Evolutionary conservation across 2,797 vertebrate genomes (phyloP).

Genomic region (Antennarius maculatus): DNA sequence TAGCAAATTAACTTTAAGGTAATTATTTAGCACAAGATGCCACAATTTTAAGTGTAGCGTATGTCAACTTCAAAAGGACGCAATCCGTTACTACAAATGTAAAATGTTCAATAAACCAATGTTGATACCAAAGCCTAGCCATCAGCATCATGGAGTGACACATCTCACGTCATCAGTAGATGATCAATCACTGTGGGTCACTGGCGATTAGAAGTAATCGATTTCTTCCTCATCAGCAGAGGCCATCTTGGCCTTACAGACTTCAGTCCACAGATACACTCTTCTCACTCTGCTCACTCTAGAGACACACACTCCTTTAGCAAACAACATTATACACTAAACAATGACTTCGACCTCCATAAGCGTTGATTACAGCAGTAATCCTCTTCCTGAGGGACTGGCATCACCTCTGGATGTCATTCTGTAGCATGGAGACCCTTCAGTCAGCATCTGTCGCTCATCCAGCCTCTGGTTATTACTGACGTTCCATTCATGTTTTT

Average conservation of each 20-base stretch:
- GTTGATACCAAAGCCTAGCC: background rate
- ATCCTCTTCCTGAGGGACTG: too few species aligned
- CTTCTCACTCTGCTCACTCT: background rate
- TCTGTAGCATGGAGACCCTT: too few species aligned
- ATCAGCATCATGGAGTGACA: slow-evolving; percentile 2
- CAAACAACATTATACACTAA: too few species aligned
- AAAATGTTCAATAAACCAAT: background rate
- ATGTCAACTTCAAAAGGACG: slow-evolving; percentile 16
- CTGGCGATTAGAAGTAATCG: slow-evolving; percentile 10
- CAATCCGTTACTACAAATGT: background rate
- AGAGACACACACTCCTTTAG: too few species aligned
- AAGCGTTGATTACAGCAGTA: too few species aligned
- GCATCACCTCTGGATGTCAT: too few species aligned
- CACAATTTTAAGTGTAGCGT: slow-evolving; percentile 17
- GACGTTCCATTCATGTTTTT: too few species aligned
- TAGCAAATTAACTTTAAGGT: slow-evolving; percentile 34
- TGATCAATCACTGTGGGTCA: slow-evolving; percentile 22
- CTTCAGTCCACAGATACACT: background rate
- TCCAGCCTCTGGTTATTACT: too few species aligned
- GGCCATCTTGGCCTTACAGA: slow-evolving; percentile 24
- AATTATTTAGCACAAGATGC: slow-evolving; percentile 26
- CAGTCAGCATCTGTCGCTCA: too few species aligned
- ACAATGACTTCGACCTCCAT: too few species aligned
- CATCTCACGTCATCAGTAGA: slow-evolving; percentile 12
- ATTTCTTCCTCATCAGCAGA: slow-evolving; percentile 29